A percentile compares a stretch with the other conserved stretches of the same genome.
Evolutionary conservation across 2,113 vertebrate genomes (phyloP).

Genomic region (Argyrosomus japonicus): DNA sequence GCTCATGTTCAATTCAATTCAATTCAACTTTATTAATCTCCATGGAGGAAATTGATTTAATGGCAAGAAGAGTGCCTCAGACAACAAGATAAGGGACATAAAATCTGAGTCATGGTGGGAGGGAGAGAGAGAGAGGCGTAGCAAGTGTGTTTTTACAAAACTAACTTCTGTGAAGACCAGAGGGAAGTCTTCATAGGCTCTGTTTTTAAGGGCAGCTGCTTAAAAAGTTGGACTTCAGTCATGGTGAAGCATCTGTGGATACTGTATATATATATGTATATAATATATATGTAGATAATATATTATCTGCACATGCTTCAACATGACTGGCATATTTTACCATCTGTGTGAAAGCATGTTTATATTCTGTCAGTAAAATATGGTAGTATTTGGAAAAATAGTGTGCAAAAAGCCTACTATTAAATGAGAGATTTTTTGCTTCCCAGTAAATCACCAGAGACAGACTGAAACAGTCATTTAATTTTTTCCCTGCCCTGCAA

Average conservation of each 20-base stretch:
- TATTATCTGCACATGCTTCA: too few species aligned
- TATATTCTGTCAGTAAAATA: neutral
- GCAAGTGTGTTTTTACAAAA: conserved; percentile 19
- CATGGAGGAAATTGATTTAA: conserved; percentile 72
- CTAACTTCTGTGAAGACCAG: conserved; percentile 31
- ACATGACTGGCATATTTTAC: too few species aligned
- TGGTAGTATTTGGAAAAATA: neutral
- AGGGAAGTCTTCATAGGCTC: conserved; percentile 35
- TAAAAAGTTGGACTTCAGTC: neutral
- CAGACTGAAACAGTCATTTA: conserved; percentile 5
- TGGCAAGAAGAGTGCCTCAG: conserved; percentile 61
- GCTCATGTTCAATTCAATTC: conserved; percentile 61
- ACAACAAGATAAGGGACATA: conserved; percentile 70
- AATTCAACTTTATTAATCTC: conserved; percentile 74
- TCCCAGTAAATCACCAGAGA: neutral
- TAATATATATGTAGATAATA: too few species aligned
- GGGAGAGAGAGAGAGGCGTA: neutral
- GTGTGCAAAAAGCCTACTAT: neutral
- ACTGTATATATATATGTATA: too few species aligned
- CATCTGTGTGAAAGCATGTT: neutral
- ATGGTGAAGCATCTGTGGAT: accelerated
- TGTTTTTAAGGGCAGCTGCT: neutral
- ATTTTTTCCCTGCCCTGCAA: conserved; percentile 4
- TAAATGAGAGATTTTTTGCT: neutral
- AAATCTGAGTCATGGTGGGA: conserved; percentile 40